These are phyloP conservation scores for Heliconius sara DNA, from an alignment of 2,888 invertebrate genomes.

Conservation along the genomic window DNA sequence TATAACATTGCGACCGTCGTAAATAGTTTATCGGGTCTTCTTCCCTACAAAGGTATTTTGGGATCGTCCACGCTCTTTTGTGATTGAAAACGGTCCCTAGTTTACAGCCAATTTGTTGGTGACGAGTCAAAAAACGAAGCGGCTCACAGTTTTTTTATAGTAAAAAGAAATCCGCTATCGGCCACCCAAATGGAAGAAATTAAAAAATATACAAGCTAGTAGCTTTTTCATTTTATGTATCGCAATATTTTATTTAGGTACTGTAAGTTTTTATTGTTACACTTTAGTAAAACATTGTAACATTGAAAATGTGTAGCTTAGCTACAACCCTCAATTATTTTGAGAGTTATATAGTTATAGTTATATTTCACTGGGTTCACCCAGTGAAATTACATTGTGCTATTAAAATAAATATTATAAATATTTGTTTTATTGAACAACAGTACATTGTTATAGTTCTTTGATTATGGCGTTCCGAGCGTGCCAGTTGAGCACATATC, in stretches of 20 bases:
- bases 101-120: constrained; percentile 34
- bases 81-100: constrained; percentile 38
- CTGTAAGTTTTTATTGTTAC: neutral
- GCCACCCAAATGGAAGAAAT: neutral
- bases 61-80: constrained; percentile 26
- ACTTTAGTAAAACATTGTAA: neutral
- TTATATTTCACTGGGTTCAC: too few species aligned
- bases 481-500: too few species aligned
- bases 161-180: constrained; percentile 3
- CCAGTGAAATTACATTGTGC: neutral
- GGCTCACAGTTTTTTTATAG: constrained; percentile 9
- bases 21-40: constrained; percentile 38
- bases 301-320: neutral
- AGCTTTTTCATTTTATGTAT: constrained; percentile 5
- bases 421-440: neutral
- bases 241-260: neutral
- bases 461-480: too few species aligned
- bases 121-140: constrained; percentile 12
- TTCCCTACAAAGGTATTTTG: constrained; percentile 32
- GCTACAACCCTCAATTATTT: neutral
- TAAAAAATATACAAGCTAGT: neutral
- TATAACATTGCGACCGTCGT: constrained; percentile 30
- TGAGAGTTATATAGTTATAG: too few species aligned
- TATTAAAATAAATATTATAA: neutral
- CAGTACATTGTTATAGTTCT: too few species aligned